Evolutionary conservation across 1,140 invertebrate species (phyloP), one percentile per base, ranked within the genome.

Genomic region (Coenobita brevimanus): DNA sequence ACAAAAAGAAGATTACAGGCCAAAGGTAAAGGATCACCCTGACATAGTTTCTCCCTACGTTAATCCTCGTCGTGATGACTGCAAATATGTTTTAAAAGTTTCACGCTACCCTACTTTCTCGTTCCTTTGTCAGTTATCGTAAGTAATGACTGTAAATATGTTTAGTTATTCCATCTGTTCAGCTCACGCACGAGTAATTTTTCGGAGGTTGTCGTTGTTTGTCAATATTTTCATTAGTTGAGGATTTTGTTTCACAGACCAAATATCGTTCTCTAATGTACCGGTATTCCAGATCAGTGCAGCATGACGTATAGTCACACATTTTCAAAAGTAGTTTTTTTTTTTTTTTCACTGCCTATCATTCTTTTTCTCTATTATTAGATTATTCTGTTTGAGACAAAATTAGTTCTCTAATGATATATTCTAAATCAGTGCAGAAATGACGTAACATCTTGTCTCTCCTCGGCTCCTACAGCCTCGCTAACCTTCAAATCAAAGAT

Each of bases 1-100:
- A 97, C 91, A 99, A 99, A 92, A 99, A 99, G 94, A 99, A 99
- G 93, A 97, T 99, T 82, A 99, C 98, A 0, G 97, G 97, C 4
- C 97, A 98, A 91, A 94, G 95, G 95, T 94, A n/a, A 82, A 50
- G 38, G 24, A 33, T 1, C 27, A 38, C 6, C 43, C 3, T 50
- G 8, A n/a, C 50, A 62, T 27, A 33, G 6, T 62, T 33, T 60
- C 27, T 30, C 1, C 41, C 30, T 21, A n/a, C 27, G n/a, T 24
- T 21, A 75, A 21, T 33, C 6, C 27, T 69, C 27, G 10, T n/a
- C 64, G 27, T 69, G 6, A 24, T 6, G 38, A 27, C 24, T 78
- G 3, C 1, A 33, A 38, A 4, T 62, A 17, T 62, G 3, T n/a
- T 54, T 24, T 50, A n/a, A n/a, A n/a, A n/a, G n/a, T n/a, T n/a